Evolutionary conservation across 1,140 invertebrate genomes (phyloP), one percentile per base, ranked within the genome.

Genomic region (Ctenoplectra terminalis): DNA sequence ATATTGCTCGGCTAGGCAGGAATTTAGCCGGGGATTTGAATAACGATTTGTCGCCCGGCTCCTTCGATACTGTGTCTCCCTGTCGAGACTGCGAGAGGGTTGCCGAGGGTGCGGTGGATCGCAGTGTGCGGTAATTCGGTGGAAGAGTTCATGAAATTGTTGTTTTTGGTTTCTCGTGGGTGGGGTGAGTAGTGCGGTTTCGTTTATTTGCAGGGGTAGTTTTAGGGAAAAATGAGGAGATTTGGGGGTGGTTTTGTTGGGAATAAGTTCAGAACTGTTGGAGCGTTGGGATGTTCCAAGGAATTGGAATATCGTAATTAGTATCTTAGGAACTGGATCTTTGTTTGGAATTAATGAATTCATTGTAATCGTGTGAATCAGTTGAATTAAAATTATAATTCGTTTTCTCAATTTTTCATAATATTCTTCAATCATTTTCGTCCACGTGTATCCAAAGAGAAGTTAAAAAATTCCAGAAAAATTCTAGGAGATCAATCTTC

Each of bases 1-100:
- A 90, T 90, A 90, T 90, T 90, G 89, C 85, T 89, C 80, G 81
- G 86, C 82, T 85, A 75, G 86, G 71, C 61, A 60, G 78, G 78
- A 90, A 90, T 90, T 90, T 88, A 79, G 56, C 75, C 72, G 61
- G 67, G 89, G 88, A 89, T 90, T 90, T 88, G 85, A 87, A 89
- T 90, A 87, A 88, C 81, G 77, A 89, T 89, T 88, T 86, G 67
- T 70, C 77, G 76, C 50, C 75, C 26, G 64, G 26, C 37, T 82
- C 34, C 63, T 67, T 81, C 73, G 8, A 31, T 48, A 15, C 72
- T n/a, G 8, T 31, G 37, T n/a, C 61, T 63, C 58, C 48, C 31
- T 29, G 15, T 43, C n/a, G 23, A 1, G 5, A 29, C n/a, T 6
- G 13, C 6, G 15, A n/a, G 69, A 34, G 29, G 46, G 6, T 17